Evolutionary conservation across 2,888 invertebrate genomes (phyloP), one percentile per base, ranked within the genome.

Genomic region (Mycogona germanica): DNA sequence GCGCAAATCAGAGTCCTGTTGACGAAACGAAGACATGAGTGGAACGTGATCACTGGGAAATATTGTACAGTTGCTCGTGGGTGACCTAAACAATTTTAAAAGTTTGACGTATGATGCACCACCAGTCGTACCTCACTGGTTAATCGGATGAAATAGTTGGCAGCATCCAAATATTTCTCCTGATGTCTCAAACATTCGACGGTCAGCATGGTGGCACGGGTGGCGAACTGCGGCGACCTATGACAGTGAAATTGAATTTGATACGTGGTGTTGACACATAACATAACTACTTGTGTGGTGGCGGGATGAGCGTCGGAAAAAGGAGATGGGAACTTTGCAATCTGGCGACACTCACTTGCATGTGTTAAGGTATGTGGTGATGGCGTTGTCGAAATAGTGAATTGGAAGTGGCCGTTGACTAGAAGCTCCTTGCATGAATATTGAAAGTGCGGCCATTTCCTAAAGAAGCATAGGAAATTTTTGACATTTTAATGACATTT

Each of bases 401-500:
- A 67, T 63, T 23, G 76, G 75, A 61, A 72, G 76, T 53, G 70
- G 70, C 47, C 72, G 65, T 61, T 67, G 67, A 55, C 63, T 64
- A 26, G 59, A 61, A 19, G 59, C 61, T 2, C 69, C 82, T 53
- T 83, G 79, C 86, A 93, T 87, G 66, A 89, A 93, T 1, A 89
- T 86, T 53, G 92, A 82, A 28, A 96, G 70, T 12, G 88, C 87
- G 5, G 95, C 93, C 95, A 96, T 95, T 75, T 93, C 95, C 70
- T 72, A 61, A 4, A 57, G 50, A 48, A 46, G 41, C 9, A 50
- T 14, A 38, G 19, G 44, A 47, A 17, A n/a, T n/a, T n/a, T n/a
- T n/a, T n/a, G n/a, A n/a, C n/a, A n/a, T n/a, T n/a, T n/a, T n/a
- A n/a, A n/a, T n/a, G n/a, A n/a, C n/a, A n/a, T n/a, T n/a, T n/a